A percentile compares a stretch with the other conserved stretches of the same genome.
phyloP scores from a whole-genome alignment of 2,113 vertebrate species.

The Chloebia gouldiae region DNA sequence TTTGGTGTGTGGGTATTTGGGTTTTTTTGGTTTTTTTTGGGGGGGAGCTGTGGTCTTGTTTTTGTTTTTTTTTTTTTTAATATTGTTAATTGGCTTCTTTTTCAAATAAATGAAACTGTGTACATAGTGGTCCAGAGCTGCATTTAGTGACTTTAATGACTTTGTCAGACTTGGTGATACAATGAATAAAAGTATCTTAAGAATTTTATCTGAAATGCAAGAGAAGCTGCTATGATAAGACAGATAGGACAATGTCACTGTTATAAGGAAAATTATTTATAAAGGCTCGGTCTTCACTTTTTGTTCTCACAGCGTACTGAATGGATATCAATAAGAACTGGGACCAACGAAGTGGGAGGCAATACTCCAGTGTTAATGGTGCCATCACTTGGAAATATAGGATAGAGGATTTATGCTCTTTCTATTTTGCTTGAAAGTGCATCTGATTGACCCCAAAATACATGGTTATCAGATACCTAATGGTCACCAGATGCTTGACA shows the following conservation, averaged over 20 bases:
- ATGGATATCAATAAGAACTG: neutral
- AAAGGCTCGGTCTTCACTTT: neutral
- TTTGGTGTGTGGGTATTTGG: neutral
- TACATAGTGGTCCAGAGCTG: neutral
- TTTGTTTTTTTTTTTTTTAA: neutral
- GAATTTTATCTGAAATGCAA: neutral
- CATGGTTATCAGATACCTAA: constrained; percentile 59
- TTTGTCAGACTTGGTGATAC: neutral
- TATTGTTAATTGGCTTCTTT: neutral
- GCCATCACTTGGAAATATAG: constrained; percentile 9
- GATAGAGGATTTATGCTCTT: neutral
- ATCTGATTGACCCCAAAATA: constrained; percentile 52
- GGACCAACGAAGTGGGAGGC: neutral
- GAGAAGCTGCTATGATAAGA: neutral
- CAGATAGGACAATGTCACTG: neutral
- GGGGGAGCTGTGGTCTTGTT: neutral
- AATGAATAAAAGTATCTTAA: neutral
- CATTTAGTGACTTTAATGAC: neutral
- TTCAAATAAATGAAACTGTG: neutral
- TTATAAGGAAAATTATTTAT: neutral
- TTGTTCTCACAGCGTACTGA: neutral
- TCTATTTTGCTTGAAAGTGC: constrained; percentile 13
- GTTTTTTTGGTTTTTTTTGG: neutral
- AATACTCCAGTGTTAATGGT: neutral
- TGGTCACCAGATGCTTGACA: constrained; percentile 70